Conservation (phyloP, 2,797 vertebrate genomes). For the Calcarius lapponicus region DNA sequence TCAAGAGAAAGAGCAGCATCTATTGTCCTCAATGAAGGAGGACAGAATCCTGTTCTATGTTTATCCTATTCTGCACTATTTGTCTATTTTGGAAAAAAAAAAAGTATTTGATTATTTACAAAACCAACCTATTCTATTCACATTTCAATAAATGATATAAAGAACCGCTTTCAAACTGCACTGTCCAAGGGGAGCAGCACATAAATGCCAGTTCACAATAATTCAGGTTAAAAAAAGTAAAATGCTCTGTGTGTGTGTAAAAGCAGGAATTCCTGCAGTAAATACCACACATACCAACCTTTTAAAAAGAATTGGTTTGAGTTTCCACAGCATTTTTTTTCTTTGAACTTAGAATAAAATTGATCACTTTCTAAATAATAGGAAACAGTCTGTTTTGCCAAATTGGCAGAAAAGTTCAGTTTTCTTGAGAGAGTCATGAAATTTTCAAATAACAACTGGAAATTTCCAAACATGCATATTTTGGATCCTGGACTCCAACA, state of each 20-base stretch:
- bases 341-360: not conserved
- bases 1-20: not conserved
- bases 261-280: conserved; percentile 17
- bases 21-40: not conserved
- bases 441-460: not conserved
- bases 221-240: not conserved
- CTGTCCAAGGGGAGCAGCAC: not conserved
- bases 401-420: not conserved
- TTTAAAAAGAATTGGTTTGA: not conserved
- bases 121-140: not conserved
- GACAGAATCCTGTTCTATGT: not conserved
- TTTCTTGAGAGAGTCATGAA: not conserved
- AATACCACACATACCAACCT: not conserved
- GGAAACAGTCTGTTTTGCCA: not conserved
- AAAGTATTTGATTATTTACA: not conserved
- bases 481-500: not conserved
- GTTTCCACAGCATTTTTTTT: not conserved
- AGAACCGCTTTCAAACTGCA: not conserved
- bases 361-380: not conserved
- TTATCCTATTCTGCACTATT: not conserved
- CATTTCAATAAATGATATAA: not conserved
- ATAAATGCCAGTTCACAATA: not conserved
- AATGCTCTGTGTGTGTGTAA: not conserved
- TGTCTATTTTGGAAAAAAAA: not conserved
- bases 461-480: not conserved